Conservation (phyloP, 2,113 vertebrate genomes). For the Rallus limicola region DNA sequence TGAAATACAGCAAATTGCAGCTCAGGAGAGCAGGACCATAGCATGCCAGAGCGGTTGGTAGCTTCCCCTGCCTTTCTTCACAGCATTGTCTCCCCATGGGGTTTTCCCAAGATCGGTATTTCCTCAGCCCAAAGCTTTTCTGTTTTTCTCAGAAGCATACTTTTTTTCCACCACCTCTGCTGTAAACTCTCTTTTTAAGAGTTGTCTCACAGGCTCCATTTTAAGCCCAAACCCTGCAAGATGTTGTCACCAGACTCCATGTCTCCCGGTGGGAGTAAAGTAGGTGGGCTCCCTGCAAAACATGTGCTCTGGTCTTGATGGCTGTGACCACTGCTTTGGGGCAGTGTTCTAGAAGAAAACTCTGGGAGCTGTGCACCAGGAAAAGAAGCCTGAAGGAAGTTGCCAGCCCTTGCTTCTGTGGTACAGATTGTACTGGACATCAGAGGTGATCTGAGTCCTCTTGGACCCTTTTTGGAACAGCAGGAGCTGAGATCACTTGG, state of each 20-base stretch:
- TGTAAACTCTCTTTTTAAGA: not conserved
- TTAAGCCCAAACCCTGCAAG: not conserved
- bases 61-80: not conserved
- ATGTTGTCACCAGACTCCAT: not conserved
- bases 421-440: not conserved
- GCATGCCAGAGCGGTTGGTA: not conserved
- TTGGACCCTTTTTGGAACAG: not conserved
- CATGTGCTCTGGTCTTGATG: not conserved
- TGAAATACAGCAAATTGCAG: not conserved
- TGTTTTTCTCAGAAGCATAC: not conserved
- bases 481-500: not conserved
- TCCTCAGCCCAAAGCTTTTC: not conserved
- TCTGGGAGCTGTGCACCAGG: not conserved
- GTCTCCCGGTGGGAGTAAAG: fast-evolving
- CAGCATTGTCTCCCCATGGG: not conserved
- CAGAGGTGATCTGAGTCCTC: not conserved
- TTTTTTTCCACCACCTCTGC: not conserved
- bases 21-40: not conserved
- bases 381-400: not conserved
- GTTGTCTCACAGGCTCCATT: not conserved
- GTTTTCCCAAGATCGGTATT: not conserved
- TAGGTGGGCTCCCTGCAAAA: not conserved
- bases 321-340: not conserved
- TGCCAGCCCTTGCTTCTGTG: not conserved
- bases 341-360: not conserved